Evolutionary conservation across 2,797 vertebrate species (phyloP).

Genomic region (Esox lucius): DNA sequence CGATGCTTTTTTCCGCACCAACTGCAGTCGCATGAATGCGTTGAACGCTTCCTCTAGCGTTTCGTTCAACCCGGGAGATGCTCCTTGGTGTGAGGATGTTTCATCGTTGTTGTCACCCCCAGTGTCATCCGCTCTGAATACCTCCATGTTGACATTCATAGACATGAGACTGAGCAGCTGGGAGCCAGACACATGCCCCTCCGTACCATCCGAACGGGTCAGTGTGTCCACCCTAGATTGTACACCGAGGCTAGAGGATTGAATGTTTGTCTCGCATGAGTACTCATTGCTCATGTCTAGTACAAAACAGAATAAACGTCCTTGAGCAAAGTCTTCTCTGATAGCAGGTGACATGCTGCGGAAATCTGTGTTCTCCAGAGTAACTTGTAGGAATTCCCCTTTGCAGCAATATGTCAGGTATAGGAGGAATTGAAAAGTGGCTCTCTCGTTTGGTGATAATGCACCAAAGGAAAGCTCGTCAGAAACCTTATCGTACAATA

Average conservation of each 20-base stretch:
- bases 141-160: slow-evolving; percentile 4
- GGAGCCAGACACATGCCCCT: neutral
- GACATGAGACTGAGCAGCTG: neutral
- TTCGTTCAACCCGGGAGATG: no score
- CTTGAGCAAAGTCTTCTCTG: neutral
- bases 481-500: neutral
- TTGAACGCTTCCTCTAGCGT: neutral
- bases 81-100: neutral
- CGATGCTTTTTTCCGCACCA: neutral
- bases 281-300: neutral
- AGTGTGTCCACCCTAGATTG: neutral
- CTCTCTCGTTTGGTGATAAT: neutral
- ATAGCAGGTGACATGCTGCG: neutral
- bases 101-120: neutral
- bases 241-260: neutral
- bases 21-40: neutral
- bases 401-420: slow-evolving; percentile 5
- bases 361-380: neutral
- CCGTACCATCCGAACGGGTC: neutral
- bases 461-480: neutral
- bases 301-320: neutral
- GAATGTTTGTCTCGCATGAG: neutral
- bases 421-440: neutral
- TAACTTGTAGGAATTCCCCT: neutral
- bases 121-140: neutral